phyloP scores from a whole-genome alignment of 2,113 vertebrate species.

The Psittacara wagleri region DNA sequence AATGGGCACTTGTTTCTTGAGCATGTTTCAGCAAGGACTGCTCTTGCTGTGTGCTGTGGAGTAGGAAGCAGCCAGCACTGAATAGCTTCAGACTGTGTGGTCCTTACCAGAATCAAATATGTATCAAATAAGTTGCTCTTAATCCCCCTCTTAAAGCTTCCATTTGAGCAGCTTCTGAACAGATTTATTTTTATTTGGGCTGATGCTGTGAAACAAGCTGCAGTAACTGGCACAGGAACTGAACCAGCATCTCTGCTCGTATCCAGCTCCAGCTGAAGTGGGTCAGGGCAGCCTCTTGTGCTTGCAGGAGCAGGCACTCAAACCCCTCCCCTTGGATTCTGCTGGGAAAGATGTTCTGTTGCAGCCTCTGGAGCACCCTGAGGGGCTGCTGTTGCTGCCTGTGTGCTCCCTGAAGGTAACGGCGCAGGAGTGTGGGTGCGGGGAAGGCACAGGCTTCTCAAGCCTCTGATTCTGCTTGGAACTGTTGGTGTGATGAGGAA shows the following conservation, averaged over 20 bases:
- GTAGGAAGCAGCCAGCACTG: neutral
- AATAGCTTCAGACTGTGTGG: neutral
- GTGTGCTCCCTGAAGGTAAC: neutral
- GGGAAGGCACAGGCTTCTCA: neutral
- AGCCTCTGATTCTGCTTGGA: neutral
- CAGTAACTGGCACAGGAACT: neutral
- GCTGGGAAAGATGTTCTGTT: neutral
- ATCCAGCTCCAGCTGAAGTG: neutral
- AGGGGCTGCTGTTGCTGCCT: neutral
- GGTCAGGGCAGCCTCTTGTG: neutral
- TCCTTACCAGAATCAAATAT: neutral
- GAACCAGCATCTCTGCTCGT: neutral
- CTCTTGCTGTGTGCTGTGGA: fast-evolving
- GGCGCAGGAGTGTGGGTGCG: fast-evolving
- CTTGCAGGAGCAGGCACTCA: neutral
- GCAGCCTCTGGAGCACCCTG: neutral
- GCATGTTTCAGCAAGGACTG: neutral
- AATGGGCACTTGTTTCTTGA: neutral
- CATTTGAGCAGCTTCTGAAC: neutral
- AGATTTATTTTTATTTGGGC: neutral
- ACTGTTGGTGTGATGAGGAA: neutral
- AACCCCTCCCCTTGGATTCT: neutral
- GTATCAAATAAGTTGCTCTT: neutral
- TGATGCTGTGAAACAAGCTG: neutral
- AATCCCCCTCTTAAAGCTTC: neutral